phyloP scores from a whole-genome alignment of 2,113 vertebrate genomes.

The Alectura lathami region DNA sequence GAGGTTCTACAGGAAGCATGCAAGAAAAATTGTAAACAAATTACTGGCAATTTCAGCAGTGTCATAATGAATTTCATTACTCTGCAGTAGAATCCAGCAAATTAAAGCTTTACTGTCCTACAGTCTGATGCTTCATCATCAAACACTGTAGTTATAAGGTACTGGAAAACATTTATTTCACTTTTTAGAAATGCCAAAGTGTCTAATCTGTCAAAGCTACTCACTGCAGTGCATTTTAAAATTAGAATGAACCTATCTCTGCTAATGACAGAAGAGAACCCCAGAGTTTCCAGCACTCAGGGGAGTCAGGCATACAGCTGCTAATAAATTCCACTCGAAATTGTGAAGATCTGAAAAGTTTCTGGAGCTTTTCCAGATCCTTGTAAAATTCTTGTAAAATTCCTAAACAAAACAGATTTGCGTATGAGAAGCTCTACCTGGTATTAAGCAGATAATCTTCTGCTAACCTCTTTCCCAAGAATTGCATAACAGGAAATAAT shows the following conservation, averaged over 20 bases:
- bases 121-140: background rate
- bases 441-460: background rate
- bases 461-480: background rate
- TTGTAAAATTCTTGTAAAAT: background rate
- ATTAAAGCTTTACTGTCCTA: background rate
- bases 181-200: conserved; percentile 1
- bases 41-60: background rate
- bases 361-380: background rate
- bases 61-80: background rate
- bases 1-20: background rate
- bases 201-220: background rate
- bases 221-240: background rate
- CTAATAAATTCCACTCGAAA: conserved; percentile 5
- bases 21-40: background rate
- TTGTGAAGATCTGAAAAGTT: background rate
- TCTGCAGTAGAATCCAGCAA: background rate
- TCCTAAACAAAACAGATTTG: background rate
- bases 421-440: background rate
- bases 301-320: background rate
- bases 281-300: background rate
- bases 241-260: background rate
- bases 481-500: background rate
- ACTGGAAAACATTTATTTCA: background rate
- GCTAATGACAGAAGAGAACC: background rate
- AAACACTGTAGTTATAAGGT: background rate